Evolutionary conservation across 1,140 invertebrate genomes (phyloP).

Genomic region (Pseudomyrmex cubaensis): DNA sequence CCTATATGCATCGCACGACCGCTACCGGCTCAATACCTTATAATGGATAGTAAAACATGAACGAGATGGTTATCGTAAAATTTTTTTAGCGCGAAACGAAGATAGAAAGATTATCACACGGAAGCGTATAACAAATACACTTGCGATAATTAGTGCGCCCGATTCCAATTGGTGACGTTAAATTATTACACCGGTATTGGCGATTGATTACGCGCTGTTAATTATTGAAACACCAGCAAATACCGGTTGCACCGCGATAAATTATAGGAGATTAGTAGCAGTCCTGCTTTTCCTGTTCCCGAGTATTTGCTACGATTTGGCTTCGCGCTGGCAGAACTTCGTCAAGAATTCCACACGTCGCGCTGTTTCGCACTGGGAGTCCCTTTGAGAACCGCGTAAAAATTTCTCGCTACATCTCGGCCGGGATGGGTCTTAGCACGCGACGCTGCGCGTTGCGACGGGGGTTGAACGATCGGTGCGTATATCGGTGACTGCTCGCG

Average conservation of each 20-base stretch:
- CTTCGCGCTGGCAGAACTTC: slow-evolving; percentile 1
- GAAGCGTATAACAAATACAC: slow-evolving; percentile 11
- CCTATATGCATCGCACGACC: neutral
- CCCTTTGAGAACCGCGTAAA: slow-evolving; percentile 2
- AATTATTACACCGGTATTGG: slow-evolving; percentile 66
- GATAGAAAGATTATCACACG: slow-evolving; percentile 14
- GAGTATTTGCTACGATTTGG: neutral
- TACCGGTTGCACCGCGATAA: slow-evolving; percentile 63
- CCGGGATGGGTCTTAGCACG: slow-evolving; percentile 48
- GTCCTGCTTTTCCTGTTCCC: slow-evolving; percentile 45
- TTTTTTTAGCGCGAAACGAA: neutral
- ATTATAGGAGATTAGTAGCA: slow-evolving; percentile 70
- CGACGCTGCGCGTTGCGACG: slow-evolving; percentile 65
- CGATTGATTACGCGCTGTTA: slow-evolving; percentile 70
- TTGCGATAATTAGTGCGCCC: slow-evolving; percentile 51
- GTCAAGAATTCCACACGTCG: slow-evolving; percentile 14
- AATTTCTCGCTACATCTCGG: neutral
- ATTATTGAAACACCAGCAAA: slow-evolving; percentile 62
- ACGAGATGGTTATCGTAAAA: neutral
- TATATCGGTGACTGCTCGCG: slow-evolving; percentile 34
- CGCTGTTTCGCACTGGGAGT: neutral
- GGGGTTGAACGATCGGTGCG: slow-evolving; percentile 64
- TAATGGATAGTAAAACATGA: slow-evolving; percentile 34
- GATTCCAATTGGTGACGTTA: slow-evolving; percentile 54
- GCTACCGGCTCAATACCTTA: slow-evolving; percentile 32